phyloP scores from a whole-genome alignment of 2,797 vertebrate genomes.

The Bovichtus diacanthus region DNA sequence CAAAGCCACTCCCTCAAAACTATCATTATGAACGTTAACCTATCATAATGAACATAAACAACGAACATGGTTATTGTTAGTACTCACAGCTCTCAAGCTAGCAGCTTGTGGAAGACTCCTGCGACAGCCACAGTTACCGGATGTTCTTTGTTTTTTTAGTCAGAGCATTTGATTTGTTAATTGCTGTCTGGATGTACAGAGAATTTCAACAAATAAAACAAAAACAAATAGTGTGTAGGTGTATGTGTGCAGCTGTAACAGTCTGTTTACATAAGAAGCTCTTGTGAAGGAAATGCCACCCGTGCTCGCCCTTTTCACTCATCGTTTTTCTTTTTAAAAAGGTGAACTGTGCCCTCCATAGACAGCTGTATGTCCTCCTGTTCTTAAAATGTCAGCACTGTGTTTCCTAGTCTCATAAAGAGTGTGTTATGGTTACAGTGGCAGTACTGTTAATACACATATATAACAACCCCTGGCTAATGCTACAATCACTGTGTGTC shows the following conservation, averaged over 20 bases:
- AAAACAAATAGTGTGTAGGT: too few relatives aligned
- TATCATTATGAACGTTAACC: too few relatives aligned
- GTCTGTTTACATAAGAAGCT: slow-evolving; percentile 50
- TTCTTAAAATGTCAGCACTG: slow-evolving; percentile 33
- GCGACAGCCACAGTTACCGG: too few relatives aligned
- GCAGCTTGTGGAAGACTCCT: too few relatives aligned
- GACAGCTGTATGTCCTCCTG: slow-evolving; percentile 6
- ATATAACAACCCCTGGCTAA: slow-evolving; percentile 34
- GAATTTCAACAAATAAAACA: too few relatives aligned
- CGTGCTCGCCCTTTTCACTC: neutral
- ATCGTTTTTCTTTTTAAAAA: neutral
- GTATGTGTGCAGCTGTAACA: neutral
- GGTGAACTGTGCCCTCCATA: neutral
- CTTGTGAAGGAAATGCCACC: slow-evolving; percentile 53
- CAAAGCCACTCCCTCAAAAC: too few relatives aligned
- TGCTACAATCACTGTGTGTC: slow-evolving; percentile 17
- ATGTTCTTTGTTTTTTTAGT: too few relatives aligned
- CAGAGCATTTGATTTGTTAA: too few relatives aligned
- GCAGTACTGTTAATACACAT: slow-evolving; percentile 18
- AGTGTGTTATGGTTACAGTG: slow-evolving; percentile 42
- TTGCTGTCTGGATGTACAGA: too few relatives aligned
- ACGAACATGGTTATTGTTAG: too few relatives aligned
- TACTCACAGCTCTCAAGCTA: too few relatives aligned
- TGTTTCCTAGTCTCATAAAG: slow-evolving; percentile 32
- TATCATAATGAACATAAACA: too few relatives aligned